Base-by-base conservation (phyloP, 2,888 invertebrate species). In the Carcina quercana region DNA sequence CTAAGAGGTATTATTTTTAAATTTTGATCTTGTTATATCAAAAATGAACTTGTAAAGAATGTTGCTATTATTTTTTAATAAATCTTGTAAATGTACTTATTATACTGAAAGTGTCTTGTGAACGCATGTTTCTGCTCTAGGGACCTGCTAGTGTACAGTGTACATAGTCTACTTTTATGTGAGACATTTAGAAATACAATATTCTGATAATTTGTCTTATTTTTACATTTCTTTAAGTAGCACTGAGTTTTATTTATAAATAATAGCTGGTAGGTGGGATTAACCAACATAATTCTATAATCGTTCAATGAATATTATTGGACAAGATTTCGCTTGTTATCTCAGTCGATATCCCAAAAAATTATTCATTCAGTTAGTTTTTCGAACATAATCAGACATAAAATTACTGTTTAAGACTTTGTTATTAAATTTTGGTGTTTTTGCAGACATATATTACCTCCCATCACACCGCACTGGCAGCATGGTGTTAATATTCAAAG, bases 381-480 rank as follows among this genome's bases (percentile, higher is more conserved):
- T n/a, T n/a, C n/a, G n/a, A n/a, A n/a, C n/a, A n/a, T n/a, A n/a
- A n/a, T n/a, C n/a, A n/a, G n/a, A n/a, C n/a, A n/a, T n/a, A n/a
- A n/a, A n/a, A n/a, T n/a, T n/a, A n/a, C n/a, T n/a, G n/a, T n/a
- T n/a, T n/a, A n/a, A n/a, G n/a, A n/a, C n/a, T n/a, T n/a, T n/a
- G n/a, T n/a, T n/a, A n/a, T n/a, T n/a, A n/a, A n/a, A n/a, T n/a
- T n/a, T n/a, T 49, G 37, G 42, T 44, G 34, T 13, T 62, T 78
- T 48, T n/a, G n/a, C 78, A 83, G 83, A 59, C 27, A 80, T 82
- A 39, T 83, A 75, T 51, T 83, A 82, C 45, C 63, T 83, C 2
- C 83, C 83, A 1, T 83, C 83, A 1, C 79, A 80, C 40, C 75
- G 83, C n/a, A 70, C 74, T 0, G 83, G 83, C 21, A 83, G 82